phyloP scores from a whole-genome alignment of 2,113 vertebrate genomes.

The Paratilapia polleni region DNA sequence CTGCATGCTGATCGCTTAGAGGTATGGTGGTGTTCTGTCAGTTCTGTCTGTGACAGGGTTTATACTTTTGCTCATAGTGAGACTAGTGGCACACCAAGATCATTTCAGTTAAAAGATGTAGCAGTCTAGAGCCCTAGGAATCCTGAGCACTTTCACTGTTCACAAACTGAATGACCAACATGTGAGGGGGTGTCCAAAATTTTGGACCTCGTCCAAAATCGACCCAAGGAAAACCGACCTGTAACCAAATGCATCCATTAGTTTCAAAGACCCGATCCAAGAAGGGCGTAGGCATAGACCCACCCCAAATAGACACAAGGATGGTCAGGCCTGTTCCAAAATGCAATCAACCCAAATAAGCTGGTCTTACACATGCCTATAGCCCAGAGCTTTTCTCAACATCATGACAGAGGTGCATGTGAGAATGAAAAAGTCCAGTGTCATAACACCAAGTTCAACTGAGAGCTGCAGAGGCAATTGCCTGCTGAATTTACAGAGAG shows the following conservation, averaged over 20 bases:
- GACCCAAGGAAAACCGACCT: neutral
- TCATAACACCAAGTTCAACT: neutral
- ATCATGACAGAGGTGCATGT: neutral
- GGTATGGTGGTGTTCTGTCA: slow-evolving; percentile 28
- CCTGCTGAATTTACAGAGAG: neutral
- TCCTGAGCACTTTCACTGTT: neutral
- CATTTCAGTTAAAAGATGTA: neutral
- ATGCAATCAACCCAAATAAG: neutral
- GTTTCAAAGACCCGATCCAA: no score
- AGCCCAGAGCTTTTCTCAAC: neutral
- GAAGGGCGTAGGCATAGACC: neutral
- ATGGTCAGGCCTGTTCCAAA: neutral
- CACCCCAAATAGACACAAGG: neutral
- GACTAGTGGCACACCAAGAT: no score
- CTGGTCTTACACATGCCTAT: neutral
- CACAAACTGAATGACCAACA: neutral
- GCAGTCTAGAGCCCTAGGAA: neutral
- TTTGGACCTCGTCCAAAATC: neutral
- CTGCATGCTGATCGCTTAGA: slow-evolving; percentile 89
- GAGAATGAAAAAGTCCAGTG: neutral
- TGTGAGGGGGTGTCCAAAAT: neutral
- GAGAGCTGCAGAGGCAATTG: neutral
- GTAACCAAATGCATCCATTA: no score
- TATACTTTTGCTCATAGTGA: neutral
- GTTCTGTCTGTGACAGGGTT: neutral